A percentile compares a stretch with the other conserved stretches of the same genome.
Conservation (phyloP, 2,797 vertebrate species). For the Pipistrellus kuhlii region DNA sequence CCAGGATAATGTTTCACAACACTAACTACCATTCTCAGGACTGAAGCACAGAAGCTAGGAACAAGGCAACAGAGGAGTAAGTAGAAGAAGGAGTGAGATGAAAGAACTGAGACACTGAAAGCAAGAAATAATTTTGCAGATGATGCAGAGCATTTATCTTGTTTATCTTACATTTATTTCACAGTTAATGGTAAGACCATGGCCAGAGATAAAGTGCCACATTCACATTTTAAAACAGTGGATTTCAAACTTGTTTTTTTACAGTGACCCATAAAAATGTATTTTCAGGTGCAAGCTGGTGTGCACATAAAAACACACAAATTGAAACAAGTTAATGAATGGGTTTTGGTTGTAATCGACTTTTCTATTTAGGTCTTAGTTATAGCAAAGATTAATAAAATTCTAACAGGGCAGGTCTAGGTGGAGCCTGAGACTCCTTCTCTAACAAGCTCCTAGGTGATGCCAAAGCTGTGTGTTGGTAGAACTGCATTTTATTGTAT, state of each 20-base stretch:
- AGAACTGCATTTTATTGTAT: conserved; percentile 10
- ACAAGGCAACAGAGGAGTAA: not conserved
- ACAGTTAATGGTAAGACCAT: not conserved
- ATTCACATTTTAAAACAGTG: not conserved
- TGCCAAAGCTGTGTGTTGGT: not conserved
- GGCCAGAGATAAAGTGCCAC: not conserved
- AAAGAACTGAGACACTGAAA: not conserved
- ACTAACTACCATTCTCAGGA: conserved; percentile 16
- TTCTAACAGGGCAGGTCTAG: not conserved
- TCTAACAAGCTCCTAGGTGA: not conserved
- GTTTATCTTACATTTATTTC: not conserved
- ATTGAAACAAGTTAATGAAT: not conserved
- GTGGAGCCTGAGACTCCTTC: not conserved
- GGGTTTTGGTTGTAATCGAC: not conserved
- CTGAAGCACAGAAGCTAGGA: not conserved
- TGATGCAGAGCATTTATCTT: not conserved
- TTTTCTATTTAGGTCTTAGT: not conserved
- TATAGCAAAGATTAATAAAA: too few relatives aligned
- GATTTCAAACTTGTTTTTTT: conserved; percentile 1
- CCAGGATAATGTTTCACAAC: conserved; percentile 40
- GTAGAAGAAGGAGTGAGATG: not conserved
- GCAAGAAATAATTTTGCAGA: not conserved
- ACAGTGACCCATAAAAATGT: not conserved
- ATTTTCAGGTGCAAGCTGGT: not conserved
- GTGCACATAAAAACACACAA: not conserved